Base-by-base conservation (phyloP, 2,113 vertebrate genomes). In the Boulengeromyrus knoepffleri region DNA sequence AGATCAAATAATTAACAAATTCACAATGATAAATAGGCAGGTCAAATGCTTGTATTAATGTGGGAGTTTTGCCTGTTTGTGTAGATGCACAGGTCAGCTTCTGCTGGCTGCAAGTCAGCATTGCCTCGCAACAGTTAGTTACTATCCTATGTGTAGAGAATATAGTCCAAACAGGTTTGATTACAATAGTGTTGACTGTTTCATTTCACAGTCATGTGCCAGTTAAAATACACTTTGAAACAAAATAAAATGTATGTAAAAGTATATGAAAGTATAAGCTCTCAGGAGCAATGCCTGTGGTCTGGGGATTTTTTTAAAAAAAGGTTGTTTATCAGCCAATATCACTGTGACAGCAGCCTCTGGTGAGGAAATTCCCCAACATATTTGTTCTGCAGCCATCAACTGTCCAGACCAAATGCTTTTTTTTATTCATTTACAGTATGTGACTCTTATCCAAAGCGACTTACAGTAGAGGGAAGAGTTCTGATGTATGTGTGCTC, bases 341-440 rank as follows among this genome's bases (percentile, higher is more conserved):
- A 56, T 52, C 66, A 17, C 21, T 83, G 70, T 42, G 74, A 80
- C 52, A 80, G 47, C 56, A 53, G 42, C 49, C 24, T 88, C 66
- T 85, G 46, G 62, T 88, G 88, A 89, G 27, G 87, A 84, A 80
- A 77, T 47, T 46, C 24, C 47, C 42, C 70, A 49, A 70, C 70
- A 56, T 56, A 85, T 80, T 42, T 80, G 87, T 74, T 85, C 49
- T 85, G 50, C 53, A 53, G 19, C 56, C 53, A 90, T 90, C 85
- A 88, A 90, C 80, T 50, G 15, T 88, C 52, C 77, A 74, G 42
- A 90, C 88, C 90, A 86, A 45, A 46, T 70, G 3, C 9, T 70
- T 70, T 70, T 70, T 58, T 8, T 6, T 1, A 31, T 70, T 70
- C 10, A 70, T 70, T 70, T 70, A 36, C 31, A 36, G 31, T 36